Evolutionary conservation across 2,113 vertebrate species (phyloP).

Genomic region (Macroglossus sobrinus): DNA sequence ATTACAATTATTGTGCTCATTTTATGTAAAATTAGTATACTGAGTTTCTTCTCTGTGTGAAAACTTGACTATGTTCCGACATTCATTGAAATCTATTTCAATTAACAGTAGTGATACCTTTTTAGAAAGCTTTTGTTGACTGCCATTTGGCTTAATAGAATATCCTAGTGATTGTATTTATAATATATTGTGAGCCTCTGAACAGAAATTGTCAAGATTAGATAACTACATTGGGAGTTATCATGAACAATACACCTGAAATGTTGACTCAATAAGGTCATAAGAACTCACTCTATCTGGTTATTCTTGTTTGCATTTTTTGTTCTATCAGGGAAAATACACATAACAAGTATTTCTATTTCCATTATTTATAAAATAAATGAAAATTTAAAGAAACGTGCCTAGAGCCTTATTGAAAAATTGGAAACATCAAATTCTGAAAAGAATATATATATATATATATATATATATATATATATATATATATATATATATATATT

Average conservation of each 20-base stretch:
- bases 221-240: neutral
- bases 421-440: conserved; percentile 18
- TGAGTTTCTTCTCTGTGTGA: conserved; percentile 43
- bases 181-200: neutral
- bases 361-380: conserved; percentile 1
- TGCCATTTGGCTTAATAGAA: conserved; percentile 5
- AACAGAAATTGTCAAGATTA: neutral
- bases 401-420: conserved; percentile 37
- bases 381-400: conserved; percentile 2
- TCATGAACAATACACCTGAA: neutral
- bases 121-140: neutral
- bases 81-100: neutral
- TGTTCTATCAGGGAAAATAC: neutral
- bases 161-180: neutral
- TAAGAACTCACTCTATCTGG: neutral
- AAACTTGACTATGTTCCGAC: neutral
- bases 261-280: neutral
- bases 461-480: too few relatives aligned
- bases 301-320: neutral
- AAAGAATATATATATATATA: neutral
- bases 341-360: neutral
- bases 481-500: too few relatives aligned
- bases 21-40: neutral
- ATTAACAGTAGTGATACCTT: neutral
- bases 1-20: neutral